phyloP scores from a whole-genome alignment of 2,797 vertebrate species.

The Pipistrellus pipistrellus region DNA sequence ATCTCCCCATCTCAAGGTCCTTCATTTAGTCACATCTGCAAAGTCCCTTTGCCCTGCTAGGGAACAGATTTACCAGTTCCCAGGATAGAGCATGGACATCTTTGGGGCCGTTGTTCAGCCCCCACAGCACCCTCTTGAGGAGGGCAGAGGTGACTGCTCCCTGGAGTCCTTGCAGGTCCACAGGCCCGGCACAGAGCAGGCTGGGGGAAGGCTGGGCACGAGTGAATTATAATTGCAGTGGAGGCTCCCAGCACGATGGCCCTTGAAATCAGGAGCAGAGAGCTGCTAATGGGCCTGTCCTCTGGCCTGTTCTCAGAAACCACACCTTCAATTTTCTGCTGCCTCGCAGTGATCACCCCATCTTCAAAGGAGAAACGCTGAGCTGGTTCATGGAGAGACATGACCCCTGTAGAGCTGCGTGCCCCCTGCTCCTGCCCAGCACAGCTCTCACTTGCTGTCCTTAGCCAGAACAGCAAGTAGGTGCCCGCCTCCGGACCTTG shows the following conservation, averaged over 20 bases:
- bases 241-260: accelerated
- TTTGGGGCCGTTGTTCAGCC: background rate
- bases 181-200: background rate
- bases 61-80: background rate
- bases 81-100: background rate
- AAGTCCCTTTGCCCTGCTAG: background rate
- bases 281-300: background rate
- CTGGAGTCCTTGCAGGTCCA: accelerated
- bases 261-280: background rate
- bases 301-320: background rate
- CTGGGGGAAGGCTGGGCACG: background rate
- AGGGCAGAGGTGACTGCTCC: background rate
- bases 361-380: background rate
- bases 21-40: background rate
- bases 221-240: background rate
- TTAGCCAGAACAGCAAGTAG: background rate
- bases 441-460: background rate
- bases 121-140: too few species aligned
- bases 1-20: background rate
- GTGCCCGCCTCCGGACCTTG: background rate
- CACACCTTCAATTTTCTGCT: background rate
- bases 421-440: background rate
- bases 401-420: too few species aligned
- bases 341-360: accelerated
- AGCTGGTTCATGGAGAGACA: background rate